Base-by-base conservation (phyloP, 35 echinoderm and acorn worm genomes). In the Chiridota heheva region DNA sequence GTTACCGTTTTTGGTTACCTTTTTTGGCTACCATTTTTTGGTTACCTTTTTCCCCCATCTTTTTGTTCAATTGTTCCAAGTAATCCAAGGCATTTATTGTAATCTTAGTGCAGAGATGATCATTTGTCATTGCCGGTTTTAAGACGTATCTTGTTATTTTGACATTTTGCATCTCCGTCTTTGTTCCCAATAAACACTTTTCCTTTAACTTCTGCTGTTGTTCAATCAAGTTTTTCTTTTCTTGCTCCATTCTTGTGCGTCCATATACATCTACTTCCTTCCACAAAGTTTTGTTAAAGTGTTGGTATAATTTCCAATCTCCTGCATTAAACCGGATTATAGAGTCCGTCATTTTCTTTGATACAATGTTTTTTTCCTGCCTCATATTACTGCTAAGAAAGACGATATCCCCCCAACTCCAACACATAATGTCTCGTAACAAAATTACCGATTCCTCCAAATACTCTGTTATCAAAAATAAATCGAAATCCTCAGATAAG, bases 401-500 rank as follows among this genome's bases (percentile, higher is more conserved):
- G 3, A 77, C 60, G 12, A 92, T 70, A 40, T 92, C 90, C 32
- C 65, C 53, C 16, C 81, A 76, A 39, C 32, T 33, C 68, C 75
- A 87, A 12, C 83, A 82, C 13, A 92, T 37, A 27, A 86, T 42
- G 36, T 86, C 49, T 67, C 82, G 80, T n/a, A 92, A 15, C 28
- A 92, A 28, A 25, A 92, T 76, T 31, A 92, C 44, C 22, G 90
- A 92, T 58, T 92, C 82, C 38, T 92, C 90, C 46, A 87, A 86
- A 66, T 87, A 67, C 28, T 92, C 90, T 7, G 59, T 41, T 29
- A 92, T 82, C 40, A 92, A 42, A 0, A 92, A 72, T 32, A 92
- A 42, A 34, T 83, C 40, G 42, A 92, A 78, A 38, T 76, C 46
- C 29, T 65, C 36, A 13, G 82, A 68, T 12, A 92, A 48, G 26